These are phyloP conservation scores for Protobothrops mucrosquamatus DNA, from an alignment of 2,113 vertebrate species.

Conservation along the genomic window DNA sequence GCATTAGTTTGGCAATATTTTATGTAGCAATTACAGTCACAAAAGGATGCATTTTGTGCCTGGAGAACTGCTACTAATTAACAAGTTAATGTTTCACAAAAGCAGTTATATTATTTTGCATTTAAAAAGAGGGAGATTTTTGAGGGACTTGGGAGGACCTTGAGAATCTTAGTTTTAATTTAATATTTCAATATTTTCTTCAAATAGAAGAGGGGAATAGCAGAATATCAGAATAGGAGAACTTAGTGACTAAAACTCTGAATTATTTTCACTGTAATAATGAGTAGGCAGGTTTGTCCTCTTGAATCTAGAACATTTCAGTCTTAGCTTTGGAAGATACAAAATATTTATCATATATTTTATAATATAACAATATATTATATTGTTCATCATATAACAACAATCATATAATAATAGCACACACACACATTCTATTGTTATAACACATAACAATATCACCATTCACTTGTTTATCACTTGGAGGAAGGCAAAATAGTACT, in stretches of 20 bases:
- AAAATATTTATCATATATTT: not conserved
- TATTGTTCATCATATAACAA: not conserved
- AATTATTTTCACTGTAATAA: not conserved
- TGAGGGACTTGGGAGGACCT: not conserved
- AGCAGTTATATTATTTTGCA: not conserved
- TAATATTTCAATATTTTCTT: not conserved
- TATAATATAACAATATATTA: not conserved
- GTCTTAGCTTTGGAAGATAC: not conserved
- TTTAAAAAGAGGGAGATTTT: not conserved
- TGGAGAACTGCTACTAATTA: not conserved
- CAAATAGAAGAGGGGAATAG: not conserved
- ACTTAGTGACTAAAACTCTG: fast-evolving
- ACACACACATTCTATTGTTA: not conserved
- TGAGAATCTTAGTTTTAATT: not conserved
- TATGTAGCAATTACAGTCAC: not conserved
- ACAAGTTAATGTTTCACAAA: not conserved
- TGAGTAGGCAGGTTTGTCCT: not conserved
- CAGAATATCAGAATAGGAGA: not conserved
- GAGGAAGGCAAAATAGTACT: not conserved
- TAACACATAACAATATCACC: not conserved
- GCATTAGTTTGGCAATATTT: not conserved
- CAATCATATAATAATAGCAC: not conserved
- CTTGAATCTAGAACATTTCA: not conserved
- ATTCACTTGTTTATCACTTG: not conserved
- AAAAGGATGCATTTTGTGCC: not conserved